Percentiles rank a stretch among this genome's conserved stretches.
Evolutionary conservation across 37 sponge, comb jelly and placozoan species (phyloP).

Genomic region (Axinella damicornis): DNA sequence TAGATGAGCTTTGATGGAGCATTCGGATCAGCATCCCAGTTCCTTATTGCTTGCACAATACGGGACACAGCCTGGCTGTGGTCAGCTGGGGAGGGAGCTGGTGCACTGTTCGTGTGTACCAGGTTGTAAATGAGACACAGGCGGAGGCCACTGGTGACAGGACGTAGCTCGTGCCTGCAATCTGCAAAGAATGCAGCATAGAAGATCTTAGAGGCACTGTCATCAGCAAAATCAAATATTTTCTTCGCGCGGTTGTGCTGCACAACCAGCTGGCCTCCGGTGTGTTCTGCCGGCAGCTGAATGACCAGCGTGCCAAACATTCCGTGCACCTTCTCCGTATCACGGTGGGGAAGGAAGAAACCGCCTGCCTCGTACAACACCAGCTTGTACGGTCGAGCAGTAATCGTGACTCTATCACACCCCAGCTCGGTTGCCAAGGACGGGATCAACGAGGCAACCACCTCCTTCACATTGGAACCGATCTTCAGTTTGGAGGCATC

Average conservation of each 20-base stretch:
- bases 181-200: slow-evolving; percentile 30
- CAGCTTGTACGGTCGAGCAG: too few species aligned
- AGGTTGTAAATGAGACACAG: slow-evolving; percentile 45
- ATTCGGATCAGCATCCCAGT: slow-evolving; percentile 5
- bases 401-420: too few species aligned
- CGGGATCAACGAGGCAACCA: too few species aligned
- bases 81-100: slow-evolving; percentile 19
- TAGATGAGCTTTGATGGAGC: not conserved
- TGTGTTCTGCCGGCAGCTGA: not conserved
- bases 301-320: slow-evolving; percentile 23
- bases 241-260: too few species aligned
- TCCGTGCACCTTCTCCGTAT: slow-evolving; percentile 19
- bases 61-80: not conserved
- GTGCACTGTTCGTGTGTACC: not conserved
- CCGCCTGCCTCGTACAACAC: too few species aligned
- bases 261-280: too few species aligned
- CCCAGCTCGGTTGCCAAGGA: too few species aligned
- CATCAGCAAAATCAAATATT: too few species aligned
- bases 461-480: too few species aligned
- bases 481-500: too few species aligned
- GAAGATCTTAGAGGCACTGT: too few species aligned
- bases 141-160: slow-evolving; percentile 20
- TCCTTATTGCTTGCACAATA: not conserved
- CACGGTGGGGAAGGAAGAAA: slow-evolving; percentile 1
- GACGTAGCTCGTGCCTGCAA: slow-evolving; percentile 21